Percentiles rank a stretch among this genome's conserved stretches.
Conservation (phyloP, 2,113 vertebrate species). For the Scatophagus argus region DNA sequence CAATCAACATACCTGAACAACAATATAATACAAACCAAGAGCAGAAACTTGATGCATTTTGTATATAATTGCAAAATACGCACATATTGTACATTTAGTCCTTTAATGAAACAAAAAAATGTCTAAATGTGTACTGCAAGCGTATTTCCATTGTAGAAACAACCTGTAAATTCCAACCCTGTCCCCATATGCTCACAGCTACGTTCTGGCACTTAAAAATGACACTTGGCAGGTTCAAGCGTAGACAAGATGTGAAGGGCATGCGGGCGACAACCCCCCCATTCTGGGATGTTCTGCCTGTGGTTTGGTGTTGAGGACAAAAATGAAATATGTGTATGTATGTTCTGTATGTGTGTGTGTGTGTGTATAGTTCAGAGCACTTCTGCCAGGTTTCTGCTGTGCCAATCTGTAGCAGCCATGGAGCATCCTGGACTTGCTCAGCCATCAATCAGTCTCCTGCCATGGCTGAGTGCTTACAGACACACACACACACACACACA, state of each 20-base stretch:
- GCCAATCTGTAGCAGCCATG: conserved; percentile 76
- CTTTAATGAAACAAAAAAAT: not conserved
- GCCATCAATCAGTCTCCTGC: conserved; percentile 75
- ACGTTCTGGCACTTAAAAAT: conserved; percentile 52
- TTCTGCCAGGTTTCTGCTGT: conserved; percentile 73
- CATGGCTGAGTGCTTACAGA: conserved; percentile 58
- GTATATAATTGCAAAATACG: not conserved
- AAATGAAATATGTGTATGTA: conserved; percentile 28
- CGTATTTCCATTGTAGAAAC: conserved; percentile 13
- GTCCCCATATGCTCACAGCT: conserved; percentile 59
- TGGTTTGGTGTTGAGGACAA: conserved; percentile 33
- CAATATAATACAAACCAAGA: not conserved
- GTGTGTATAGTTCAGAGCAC: conserved; percentile 16
- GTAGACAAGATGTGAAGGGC: conserved; percentile 64
- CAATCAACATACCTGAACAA: not conserved
- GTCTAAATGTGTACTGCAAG: not conserved
- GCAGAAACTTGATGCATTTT: not conserved
- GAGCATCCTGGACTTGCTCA: conserved; percentile 70
- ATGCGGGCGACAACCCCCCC: conserved; percentile 61
- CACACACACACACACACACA: conserved; percentile 22
- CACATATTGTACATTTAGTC: not conserved
- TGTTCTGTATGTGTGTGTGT: conserved; percentile 5
- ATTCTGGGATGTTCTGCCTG: conserved; percentile 54
- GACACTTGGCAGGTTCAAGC: conserved; percentile 62
- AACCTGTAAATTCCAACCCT: conserved; percentile 37